phyloP scores from a whole-genome alignment of 2,888 invertebrate genomes.

The Heterodera filipjevi region DNA sequence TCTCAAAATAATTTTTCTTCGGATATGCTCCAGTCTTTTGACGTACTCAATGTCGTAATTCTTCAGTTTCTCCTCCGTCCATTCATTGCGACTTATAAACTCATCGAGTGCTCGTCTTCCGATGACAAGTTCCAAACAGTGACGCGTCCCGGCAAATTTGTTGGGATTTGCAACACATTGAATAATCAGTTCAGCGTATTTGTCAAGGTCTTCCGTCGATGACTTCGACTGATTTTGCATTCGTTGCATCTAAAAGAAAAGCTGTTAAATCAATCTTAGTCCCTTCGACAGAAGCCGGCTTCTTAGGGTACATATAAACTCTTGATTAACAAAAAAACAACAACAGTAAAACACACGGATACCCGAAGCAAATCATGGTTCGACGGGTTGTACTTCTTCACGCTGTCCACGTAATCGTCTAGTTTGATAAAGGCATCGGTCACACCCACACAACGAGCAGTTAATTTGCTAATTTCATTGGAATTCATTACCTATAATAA shows the following conservation, averaged over 20 bases:
- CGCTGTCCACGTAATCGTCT: slow-evolving; percentile 20
- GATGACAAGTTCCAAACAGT: slow-evolving; percentile 21
- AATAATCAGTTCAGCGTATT: slow-evolving; percentile 15
- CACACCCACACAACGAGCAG: slow-evolving; percentile 11
- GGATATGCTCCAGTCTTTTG: too few species aligned
- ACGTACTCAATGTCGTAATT: slow-evolving; percentile 15
- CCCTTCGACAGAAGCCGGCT: too few species aligned
- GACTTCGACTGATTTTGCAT: background rate
- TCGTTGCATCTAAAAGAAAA: slow-evolving; percentile 4
- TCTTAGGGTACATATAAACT: too few species aligned
- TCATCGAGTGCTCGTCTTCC: slow-evolving; percentile 7
- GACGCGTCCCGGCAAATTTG: slow-evolving; percentile 13
- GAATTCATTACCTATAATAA: slow-evolving; percentile 12
- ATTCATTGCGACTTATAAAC: slow-evolving; percentile 8
- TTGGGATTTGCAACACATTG: slow-evolving; percentile 25
- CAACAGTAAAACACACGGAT: background rate
- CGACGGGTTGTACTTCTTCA: slow-evolving; percentile 22
- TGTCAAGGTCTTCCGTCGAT: background rate
- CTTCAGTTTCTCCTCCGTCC: slow-evolving; percentile 19
- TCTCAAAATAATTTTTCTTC: too few species aligned
- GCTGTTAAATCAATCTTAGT: rapidly evolving
- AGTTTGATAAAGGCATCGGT: slow-evolving; percentile 19
- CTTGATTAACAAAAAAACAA: background rate
- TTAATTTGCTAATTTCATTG: slow-evolving; percentile 10
- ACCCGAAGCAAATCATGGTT: slow-evolving; percentile 15